A percentile compares a stretch with the other conserved stretches of the same genome.
These are phyloP conservation scores for Muntiacus reevesi DNA, from an alignment of 2,113 vertebrate genomes.

Conservation along the genomic window DNA sequence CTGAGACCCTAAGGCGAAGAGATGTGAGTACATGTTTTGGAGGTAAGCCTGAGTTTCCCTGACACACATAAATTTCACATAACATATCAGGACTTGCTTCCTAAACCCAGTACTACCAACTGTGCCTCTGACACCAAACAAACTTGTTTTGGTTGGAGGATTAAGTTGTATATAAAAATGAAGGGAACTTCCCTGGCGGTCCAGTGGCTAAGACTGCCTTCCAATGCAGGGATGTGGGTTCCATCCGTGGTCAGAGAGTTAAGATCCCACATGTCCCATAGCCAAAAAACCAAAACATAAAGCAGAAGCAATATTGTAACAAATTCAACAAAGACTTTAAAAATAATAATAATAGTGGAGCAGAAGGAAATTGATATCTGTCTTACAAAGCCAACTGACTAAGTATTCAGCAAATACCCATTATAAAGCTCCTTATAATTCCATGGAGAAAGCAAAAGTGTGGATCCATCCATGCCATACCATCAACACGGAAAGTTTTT, in stretches of 20 bases:
- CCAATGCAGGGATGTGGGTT: background rate
- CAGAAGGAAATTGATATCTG: background rate
- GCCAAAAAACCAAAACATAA: background rate
- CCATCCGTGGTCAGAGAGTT: background rate
- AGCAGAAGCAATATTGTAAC: background rate
- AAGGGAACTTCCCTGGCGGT: background rate
- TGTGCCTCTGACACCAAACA: background rate
- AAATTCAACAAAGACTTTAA: background rate
- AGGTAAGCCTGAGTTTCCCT: background rate
- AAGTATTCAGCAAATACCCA: background rate
- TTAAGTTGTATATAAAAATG: background rate
- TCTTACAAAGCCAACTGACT: background rate
- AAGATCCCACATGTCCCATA: background rate
- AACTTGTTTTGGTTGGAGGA: background rate
- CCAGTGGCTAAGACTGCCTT: background rate
- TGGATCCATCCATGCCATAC: background rate
- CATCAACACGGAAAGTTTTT: background rate
- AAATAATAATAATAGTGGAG: background rate
- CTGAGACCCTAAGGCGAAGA: background rate
- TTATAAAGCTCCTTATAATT: background rate
- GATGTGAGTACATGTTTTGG: background rate
- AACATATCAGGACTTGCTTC: background rate
- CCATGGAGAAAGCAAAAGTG: background rate
- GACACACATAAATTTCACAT: background rate
- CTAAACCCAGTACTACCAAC: background rate